Conservation (phyloP, 2,113 vertebrate species). For the Hippopotamus amphibius region DNA sequence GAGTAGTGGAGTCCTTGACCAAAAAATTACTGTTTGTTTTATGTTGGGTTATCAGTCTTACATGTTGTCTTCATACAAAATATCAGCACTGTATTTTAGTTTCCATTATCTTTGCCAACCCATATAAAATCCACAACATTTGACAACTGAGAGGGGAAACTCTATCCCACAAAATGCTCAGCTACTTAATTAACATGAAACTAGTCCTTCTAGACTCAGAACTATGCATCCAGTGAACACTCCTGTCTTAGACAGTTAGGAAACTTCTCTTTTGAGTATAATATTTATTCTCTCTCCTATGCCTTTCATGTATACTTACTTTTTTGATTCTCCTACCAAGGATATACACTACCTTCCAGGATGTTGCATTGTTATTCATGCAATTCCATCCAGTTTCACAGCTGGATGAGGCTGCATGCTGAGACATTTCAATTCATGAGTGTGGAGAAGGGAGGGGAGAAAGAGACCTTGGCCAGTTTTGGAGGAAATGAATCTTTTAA, state of each 20-base stretch:
- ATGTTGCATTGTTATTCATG: neutral
- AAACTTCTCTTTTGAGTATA: neutral
- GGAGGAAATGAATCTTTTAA: neutral
- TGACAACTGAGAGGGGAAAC: neutral
- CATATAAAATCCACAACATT: neutral
- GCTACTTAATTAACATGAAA: neutral
- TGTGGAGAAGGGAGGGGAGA: neutral
- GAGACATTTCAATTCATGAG: neutral
- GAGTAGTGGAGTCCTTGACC: neutral
- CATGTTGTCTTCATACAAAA: neutral
- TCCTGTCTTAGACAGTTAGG: neutral
- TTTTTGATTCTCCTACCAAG: neutral
- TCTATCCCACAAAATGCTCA: neutral
- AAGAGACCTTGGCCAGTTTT: neutral
- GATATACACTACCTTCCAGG: neutral
- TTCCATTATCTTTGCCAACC: neutral
- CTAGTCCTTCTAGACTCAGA: neutral
- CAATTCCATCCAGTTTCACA: neutral
- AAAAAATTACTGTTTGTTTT: neutral
- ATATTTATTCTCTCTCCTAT: neutral
- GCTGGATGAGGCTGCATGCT: neutral
- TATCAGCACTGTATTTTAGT: neutral
- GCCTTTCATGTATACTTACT: fast-evolving
- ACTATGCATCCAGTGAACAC: fast-evolving
- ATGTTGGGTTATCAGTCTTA: neutral